Evolutionary conservation across 2,888 invertebrate genomes (phyloP), one percentile per base, ranked within the genome.

Genomic region (Lasioglossum marginatum): DNA sequence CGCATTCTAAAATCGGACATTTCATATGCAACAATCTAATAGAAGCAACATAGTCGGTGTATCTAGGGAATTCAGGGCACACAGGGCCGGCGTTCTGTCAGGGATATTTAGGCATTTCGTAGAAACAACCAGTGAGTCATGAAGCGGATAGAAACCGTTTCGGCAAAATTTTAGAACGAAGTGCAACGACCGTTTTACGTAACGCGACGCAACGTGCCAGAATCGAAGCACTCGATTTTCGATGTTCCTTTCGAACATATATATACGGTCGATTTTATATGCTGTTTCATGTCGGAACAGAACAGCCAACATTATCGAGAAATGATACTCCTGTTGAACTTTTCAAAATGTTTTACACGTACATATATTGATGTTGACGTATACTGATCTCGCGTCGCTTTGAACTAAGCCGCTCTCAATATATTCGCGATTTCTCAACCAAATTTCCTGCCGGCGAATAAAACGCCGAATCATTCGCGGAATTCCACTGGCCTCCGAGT

Each of bases 121-220:
- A 37, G 87, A 83, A 87, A 76, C 87, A 74, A 48, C 57, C 66
- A n/a, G 52, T 79, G 82, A 86, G 63, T 66, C 74, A 75, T 52
- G 48, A 31, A 14, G 43, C n/a, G 34, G 52, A 52, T 34, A 68
- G 82, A 68, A 45, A 75, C 63, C 43, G 63, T 19, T 6, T 10
- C 60, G 68, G 63, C 83, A 85, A 82, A 77, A 82, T 90, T 87
- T 87, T 81, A 81, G 83, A 74, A 43, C 78, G n/a, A 37, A 77
- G 90, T 85, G 87, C 90, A 90, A 85, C 78, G 91, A 81, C 90
- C 91, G 85, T 68, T 57, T 91, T 90, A 83, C 84, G 76, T 83
- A 90, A 90, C 48, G 63, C n/a, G 37, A 45, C 63, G 78, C 45
- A 77, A 57, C 60, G 82, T 86, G 90, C 90, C 90, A 91, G 79